phyloP scores from a whole-genome alignment of 1,140 invertebrate genomes.

The Plectrocnemia conspersa region DNA sequence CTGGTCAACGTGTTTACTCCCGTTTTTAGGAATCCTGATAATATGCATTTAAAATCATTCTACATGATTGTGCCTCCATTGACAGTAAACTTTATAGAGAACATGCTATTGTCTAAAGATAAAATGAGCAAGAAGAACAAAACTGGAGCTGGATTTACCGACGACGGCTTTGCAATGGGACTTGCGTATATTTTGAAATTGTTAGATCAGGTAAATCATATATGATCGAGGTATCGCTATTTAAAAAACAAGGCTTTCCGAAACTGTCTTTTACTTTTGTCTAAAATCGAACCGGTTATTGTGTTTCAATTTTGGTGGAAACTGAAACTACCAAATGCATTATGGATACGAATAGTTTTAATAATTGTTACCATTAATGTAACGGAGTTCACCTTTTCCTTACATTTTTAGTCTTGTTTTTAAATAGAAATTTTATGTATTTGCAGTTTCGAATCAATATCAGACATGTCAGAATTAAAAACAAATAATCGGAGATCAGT shows the following conservation, averaged over 20 bases:
- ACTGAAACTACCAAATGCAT: too few relatives aligned
- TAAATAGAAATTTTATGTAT: too few relatives aligned
- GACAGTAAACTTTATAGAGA: constrained; percentile 92
- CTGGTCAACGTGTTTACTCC: constrained; percentile 89
- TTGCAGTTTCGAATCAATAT: too few relatives aligned
- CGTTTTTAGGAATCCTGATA: constrained; percentile 80
- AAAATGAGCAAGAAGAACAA: constrained; percentile 87
- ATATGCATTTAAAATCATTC: constrained; percentile 90
- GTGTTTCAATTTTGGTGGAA: too few relatives aligned
- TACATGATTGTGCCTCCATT: constrained; percentile 90
- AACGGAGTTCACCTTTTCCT: too few relatives aligned
- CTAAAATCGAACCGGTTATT: too few relatives aligned
- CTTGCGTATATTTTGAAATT: constrained; percentile 68
- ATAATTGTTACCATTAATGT: too few relatives aligned
- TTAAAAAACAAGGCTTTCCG: not conserved
- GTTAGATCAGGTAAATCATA: constrained; percentile 57
- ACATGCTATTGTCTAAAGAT: constrained; percentile 88
- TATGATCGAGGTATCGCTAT: not conserved
- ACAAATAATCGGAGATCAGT: too few relatives aligned
- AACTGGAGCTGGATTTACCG: constrained; percentile 83
- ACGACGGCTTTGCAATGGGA: constrained; percentile 98
- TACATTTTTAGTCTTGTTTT: too few relatives aligned
- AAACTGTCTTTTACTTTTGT: too few relatives aligned
- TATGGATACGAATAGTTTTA: too few relatives aligned
- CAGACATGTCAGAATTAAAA: too few relatives aligned